A percentile compares a stretch with the other conserved stretches of the same genome.
phyloP scores from a whole-genome alignment of 2,113 vertebrate species.

The Gulo gulo region DNA sequence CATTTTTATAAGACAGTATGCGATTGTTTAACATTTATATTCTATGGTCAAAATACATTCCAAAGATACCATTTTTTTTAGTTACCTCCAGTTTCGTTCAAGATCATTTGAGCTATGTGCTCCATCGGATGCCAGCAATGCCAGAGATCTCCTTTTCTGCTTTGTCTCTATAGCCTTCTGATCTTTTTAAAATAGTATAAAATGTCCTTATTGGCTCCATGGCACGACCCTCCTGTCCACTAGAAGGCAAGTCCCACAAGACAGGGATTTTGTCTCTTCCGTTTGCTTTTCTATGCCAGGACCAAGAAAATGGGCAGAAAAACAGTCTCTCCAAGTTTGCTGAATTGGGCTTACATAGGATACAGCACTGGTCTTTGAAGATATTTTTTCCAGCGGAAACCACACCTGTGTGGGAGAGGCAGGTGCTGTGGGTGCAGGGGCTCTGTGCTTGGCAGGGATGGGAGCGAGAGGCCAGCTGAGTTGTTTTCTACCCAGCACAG shows the following conservation, averaged over 20 bases:
- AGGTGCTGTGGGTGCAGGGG: too few relatives aligned
- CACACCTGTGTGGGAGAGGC: fast-evolving
- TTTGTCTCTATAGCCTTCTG: not conserved
- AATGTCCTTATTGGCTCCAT: fast-evolving
- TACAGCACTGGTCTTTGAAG: fast-evolving
- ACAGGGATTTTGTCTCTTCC: too few relatives aligned
- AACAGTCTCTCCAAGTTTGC: not conserved
- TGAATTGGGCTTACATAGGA: not conserved
- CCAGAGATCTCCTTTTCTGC: fast-evolving
- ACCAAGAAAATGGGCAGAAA: not conserved
- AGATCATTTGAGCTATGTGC: fast-evolving
- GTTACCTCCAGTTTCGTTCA: not conserved
- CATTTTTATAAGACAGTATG: not conserved
- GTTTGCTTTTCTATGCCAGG: too few relatives aligned
- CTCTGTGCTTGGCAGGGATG: not conserved
- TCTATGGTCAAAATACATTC: not conserved
- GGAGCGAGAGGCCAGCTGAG: not conserved
- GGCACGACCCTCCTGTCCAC: not conserved
- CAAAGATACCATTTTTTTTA: not conserved
- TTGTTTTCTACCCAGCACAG: fast-evolving
- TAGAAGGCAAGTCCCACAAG: not conserved
- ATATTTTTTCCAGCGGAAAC: too few relatives aligned
- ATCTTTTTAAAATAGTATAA: fast-evolving
- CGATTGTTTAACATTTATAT: not conserved
- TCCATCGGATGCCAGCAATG: fast-evolving